Conservation (phyloP, 2,113 vertebrate genomes). For the Crypturellus undulatus region DNA sequence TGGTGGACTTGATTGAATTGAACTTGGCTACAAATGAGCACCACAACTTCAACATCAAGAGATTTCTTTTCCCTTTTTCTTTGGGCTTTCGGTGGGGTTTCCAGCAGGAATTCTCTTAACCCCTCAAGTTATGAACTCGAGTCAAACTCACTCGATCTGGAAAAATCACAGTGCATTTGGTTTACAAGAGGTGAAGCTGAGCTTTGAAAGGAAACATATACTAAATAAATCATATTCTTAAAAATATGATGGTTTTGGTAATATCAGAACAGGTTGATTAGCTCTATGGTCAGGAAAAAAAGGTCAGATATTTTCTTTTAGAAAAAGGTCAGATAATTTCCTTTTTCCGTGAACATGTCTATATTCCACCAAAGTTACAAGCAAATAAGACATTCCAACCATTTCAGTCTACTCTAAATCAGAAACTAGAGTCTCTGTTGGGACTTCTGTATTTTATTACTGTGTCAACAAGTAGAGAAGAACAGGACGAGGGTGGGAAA, state of each 20-base stretch:
- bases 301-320: too few species aligned
- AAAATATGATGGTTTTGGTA: neutral
- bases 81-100: neutral
- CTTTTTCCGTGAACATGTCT: neutral
- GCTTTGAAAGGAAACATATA: neutral
- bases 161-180: neutral
- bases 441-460: neutral
- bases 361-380: neutral
- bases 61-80: neutral
- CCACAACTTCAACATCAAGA: neutral
- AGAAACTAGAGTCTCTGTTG: neutral
- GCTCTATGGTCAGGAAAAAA: rapidly evolving
- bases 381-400: neutral
- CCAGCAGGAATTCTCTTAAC: neutral
- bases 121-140: neutral
- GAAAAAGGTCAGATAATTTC: too few species aligned
- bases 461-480: slow-evolving; percentile 25
- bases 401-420: neutral
- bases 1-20: neutral
- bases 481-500: neutral
- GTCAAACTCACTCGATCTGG: neutral
- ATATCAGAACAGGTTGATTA: neutral
- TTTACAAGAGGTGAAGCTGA: neutral
- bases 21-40: neutral
- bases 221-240: neutral